Base-by-base conservation (phyloP, 92 coral and sea anemone species). In the Heliopora coerulea region DNA sequence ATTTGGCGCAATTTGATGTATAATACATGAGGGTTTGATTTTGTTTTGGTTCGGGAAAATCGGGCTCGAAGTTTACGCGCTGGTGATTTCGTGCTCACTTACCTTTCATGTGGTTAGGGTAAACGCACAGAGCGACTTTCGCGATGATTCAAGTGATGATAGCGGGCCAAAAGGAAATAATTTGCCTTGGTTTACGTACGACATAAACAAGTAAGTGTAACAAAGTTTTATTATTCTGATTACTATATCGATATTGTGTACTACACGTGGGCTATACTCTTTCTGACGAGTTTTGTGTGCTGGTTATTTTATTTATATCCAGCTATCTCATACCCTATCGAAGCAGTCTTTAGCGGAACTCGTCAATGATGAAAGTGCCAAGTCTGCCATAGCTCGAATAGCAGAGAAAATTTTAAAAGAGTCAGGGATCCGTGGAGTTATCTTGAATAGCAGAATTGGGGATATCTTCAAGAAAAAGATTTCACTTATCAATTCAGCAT, bases 311-410 rank as follows among this genome's bases (percentile, higher is more conserved):
- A 18, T 59, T 59, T 8, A 21, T 14, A 26, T 59, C 11, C 83
- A 79, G 83, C 83, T 79, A 68, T 59, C 59, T 79, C 21, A 79
- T 79, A 66, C 29, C 75, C 48, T 76, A 28, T 76, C 81, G 27
- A 76, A 76, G 40, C 24, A 62, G 23, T 2, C 3, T 54, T 18
- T 12, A 14, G 27, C 21, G 10, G 66, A 59, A 30, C 24, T 10
- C 6, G 10, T 10, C 10, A 10, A 34, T 20, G 65, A 66, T n/a
- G 30, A 40, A 31, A 32, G 56, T 33, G 31, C 41, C 17, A 42
- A 80, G 26, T 42, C 84, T 34, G 70, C 25, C 26, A 37, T 50
- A 15, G 26, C 57, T n/a, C 34, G 49, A 30, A 59, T 72, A 2
- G 59, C 72, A 3, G 68, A 59, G 31, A 80, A 59, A 27, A 80